Evolutionary conservation across 2,888 invertebrate species (phyloP), one percentile per base, ranked within the genome.

Genomic region (Hirtodrosophila cameraria): DNA sequence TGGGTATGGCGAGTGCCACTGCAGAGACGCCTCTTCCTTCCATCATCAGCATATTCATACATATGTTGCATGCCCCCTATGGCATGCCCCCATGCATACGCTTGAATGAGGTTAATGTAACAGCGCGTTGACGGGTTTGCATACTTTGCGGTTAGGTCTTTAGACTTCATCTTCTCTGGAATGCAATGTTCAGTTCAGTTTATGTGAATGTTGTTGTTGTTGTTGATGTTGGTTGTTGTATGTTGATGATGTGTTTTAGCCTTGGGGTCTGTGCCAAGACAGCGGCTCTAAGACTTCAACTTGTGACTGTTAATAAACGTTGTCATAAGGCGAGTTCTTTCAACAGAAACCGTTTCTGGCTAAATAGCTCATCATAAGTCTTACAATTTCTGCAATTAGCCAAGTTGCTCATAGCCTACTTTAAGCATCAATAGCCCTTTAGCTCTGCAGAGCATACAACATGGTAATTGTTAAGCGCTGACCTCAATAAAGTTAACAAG

Each of bases 51-150:
- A 23, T 15, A 5, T 43, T 27, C 16, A 41, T 62, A 35, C 35
- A 53, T 38, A 46, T 39, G 61, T 20, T 61, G 60, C 42, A 49
- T 38, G 36, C 25, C 18, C 9, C 25, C 25, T 7, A 23, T n/a
- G n/a, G 23, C 23, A 6, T 23, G 6, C 25, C 11, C 5, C n/a
- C 38, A 43, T 48, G 72, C 58, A 38, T 64, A 33, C 36, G 58
- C 71, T 65, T 35, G 61, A 80, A 82, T 85, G 80, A 57, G 80
- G 80, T 85, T 80, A 80, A 80, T 80, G 83, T 80, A 85, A 80
- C 80, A 80, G 61, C 65, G 68, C 43, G 64, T 41, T 59, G 55
- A 55, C 71, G 72, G 50, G 57, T 62, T 79, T 78, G 79, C 79
- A 85, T 85, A 77, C 48, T 69, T 67, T 71, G 86, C 42, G 83